Conservation (phyloP, 2,113 vertebrate genomes). For the Centropristis striata region DNA sequence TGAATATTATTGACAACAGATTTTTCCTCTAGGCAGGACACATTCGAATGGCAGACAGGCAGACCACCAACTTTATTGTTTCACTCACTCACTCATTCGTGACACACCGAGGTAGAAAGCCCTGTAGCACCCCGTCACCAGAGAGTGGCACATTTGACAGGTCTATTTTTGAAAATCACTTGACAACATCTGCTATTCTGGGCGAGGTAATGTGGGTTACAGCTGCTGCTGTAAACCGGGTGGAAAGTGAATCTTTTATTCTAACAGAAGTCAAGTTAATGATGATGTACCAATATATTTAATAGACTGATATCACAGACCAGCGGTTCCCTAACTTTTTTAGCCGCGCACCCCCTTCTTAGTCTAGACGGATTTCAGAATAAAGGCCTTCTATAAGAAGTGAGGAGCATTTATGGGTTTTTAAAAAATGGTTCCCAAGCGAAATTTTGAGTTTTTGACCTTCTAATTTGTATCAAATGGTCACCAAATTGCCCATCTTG, state of each 20-base stretch:
- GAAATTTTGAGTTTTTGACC: no score
- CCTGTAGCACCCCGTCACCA: slow-evolving; percentile 11
- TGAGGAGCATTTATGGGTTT: no score
- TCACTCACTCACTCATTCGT: slow-evolving; percentile 17
- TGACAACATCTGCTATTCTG: slow-evolving; percentile 71
- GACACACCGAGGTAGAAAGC: slow-evolving; percentile 13
- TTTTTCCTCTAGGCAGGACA: slow-evolving; percentile 14
- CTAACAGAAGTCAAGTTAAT: slow-evolving; percentile 12
- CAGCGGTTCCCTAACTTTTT: no score
- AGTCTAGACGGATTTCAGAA: no score
- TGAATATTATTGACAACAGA: not conserved
- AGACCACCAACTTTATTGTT: slow-evolving; percentile 5
- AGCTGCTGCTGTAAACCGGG: slow-evolving; percentile 72
- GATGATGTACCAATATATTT: not conserved
- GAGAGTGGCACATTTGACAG: slow-evolving; percentile 67
- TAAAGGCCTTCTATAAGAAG: no score
- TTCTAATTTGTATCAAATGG: no score
- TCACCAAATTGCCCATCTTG: no score
- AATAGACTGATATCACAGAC: not conserved
- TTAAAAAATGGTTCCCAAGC: no score
- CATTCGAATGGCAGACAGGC: not conserved
- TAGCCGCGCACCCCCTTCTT: no score
- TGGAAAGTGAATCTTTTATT: slow-evolving; percentile 35
- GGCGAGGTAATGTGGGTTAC: slow-evolving; percentile 80
- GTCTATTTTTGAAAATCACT: slow-evolving; percentile 81